These are phyloP conservation scores for Erinaceus europaeus DNA, from an alignment of 2,113 vertebrate species.

Conservation along the genomic window DNA sequence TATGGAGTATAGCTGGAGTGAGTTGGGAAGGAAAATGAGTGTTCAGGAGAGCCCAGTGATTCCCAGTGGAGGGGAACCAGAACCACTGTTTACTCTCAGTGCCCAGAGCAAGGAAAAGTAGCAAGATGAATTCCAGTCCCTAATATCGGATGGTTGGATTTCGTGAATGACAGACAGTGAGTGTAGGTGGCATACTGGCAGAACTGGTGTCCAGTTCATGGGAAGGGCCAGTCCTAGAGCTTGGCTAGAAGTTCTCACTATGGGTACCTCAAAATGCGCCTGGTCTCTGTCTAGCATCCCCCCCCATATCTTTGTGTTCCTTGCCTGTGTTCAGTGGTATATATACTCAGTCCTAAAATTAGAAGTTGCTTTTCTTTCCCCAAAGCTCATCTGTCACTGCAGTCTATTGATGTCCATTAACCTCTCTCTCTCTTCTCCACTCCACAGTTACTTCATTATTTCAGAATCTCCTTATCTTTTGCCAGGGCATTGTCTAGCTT, in stretches of 20 bases:
- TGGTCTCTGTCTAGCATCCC: neutral
- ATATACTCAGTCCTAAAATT: too few relatives aligned
- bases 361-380: too few relatives aligned
- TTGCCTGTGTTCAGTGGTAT: too few relatives aligned
- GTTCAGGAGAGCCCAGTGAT: neutral
- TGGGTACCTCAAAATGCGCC: neutral
- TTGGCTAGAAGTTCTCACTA: neutral
- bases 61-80: neutral
- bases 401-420: neutral
- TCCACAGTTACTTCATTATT: neutral
- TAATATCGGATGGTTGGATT: neutral
- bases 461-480: neutral
- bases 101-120: neutral
- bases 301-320: neutral
- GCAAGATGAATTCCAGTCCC: neutral
- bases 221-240: accelerated
- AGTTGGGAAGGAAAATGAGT: neutral
- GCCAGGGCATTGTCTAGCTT: neutral
- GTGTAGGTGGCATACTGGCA: neutral
- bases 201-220: accelerated
- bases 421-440: neutral
- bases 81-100: neutral
- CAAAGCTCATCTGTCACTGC: neutral
- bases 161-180: accelerated
- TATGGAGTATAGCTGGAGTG: neutral